Conservation (phyloP, 1,140 invertebrate genomes). For the Diprion similis region DNA sequence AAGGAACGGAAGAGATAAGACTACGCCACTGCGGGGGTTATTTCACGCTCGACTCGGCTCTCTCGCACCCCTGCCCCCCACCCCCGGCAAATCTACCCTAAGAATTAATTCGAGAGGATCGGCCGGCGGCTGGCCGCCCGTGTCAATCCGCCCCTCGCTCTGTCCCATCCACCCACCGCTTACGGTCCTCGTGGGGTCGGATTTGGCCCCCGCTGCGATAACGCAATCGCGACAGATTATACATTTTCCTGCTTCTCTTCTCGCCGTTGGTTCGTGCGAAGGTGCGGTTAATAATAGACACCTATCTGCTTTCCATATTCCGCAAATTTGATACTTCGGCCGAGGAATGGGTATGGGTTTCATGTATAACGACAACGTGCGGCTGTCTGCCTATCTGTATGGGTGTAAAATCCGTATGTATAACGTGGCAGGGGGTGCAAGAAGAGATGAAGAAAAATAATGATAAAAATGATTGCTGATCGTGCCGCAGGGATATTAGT, state of each 20-base stretch:
- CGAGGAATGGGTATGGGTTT: no score
- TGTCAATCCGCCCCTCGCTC: conserved; percentile 10
- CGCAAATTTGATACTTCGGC: no score
- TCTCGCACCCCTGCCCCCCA: conserved; percentile 49
- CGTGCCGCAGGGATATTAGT: conserved; percentile 1
- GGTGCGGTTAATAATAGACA: conserved; percentile 3
- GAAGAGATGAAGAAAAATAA: background rate
- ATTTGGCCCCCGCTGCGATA: background rate
- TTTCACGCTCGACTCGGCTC: conserved; percentile 61
- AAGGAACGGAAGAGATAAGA: conserved; percentile 28
- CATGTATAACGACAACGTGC: no score
- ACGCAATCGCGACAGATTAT: conserved; percentile 5
- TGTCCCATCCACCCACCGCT: conserved; percentile 18
- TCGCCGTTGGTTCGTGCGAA: background rate
- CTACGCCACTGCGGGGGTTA: conserved; percentile 55
- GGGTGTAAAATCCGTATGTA: background rate
- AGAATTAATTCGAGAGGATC: conserved; percentile 64
- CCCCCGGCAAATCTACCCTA: conserved; percentile 52
- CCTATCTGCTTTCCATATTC: background rate
- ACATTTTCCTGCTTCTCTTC: background rate
- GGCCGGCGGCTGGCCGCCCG: conserved; percentile 54
- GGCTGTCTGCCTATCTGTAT: no score
- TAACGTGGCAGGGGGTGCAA: background rate
- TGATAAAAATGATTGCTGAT: background rate
- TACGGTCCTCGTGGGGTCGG: conserved; percentile 3